Conservation (phyloP, 2,797 vertebrate species). For the Smutsia temminckii region DNA sequence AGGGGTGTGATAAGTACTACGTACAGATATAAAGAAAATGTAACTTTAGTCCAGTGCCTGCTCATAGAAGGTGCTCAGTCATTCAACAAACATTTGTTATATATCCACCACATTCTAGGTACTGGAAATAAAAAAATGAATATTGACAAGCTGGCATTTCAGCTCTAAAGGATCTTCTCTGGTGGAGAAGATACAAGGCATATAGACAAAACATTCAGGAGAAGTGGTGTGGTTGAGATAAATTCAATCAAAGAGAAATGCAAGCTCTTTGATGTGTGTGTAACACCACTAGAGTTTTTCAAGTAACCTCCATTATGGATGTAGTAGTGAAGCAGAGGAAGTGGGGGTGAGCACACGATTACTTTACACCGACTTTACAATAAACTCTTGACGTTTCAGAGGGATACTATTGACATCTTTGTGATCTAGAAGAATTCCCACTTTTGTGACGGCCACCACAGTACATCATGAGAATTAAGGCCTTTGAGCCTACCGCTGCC, state of each 20-base stretch:
- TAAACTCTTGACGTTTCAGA: constrained; percentile 4
- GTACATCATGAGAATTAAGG: not conserved
- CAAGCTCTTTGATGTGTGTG: not conserved
- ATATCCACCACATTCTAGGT: not conserved
- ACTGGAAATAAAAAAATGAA: not conserved
- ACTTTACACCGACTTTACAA: not conserved
- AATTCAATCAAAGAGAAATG: not conserved
- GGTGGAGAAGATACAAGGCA: not conserved
- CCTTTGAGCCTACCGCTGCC: not conserved
- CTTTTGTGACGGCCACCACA: not conserved
- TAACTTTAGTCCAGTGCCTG: not conserved
- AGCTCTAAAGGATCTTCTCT: not conserved
- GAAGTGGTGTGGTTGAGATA: not conserved
- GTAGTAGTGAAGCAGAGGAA: not conserved
- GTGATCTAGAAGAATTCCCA: not conserved
- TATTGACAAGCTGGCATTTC: not conserved
- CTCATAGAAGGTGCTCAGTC: not conserved
- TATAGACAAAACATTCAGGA: not conserved
- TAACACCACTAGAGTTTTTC: not conserved
- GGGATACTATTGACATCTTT: not conserved
- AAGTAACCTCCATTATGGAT: not conserved
- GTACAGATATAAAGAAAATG: not conserved
- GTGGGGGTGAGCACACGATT: not conserved
- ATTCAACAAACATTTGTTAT: constrained; percentile 8
- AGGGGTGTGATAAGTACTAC: not conserved